Percentiles rank a stretch among this genome's conserved stretches.
These are phyloP conservation scores for Sebastes glaucus DNA, from an alignment of 2,797 vertebrate genomes.

Conservation along the genomic window DNA sequence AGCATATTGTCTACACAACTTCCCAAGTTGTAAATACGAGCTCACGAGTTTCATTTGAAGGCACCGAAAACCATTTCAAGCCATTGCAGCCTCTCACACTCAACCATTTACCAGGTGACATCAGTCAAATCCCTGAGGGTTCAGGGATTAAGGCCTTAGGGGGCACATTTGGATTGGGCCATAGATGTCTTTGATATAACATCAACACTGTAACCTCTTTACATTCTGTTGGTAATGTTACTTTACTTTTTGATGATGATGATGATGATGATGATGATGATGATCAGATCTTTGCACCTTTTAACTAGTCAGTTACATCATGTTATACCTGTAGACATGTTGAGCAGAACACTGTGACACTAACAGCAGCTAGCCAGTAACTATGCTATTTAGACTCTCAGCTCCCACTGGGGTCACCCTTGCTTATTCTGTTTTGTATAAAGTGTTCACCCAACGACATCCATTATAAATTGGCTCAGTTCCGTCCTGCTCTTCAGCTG, in stretches of 20 bases:
- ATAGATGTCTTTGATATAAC: background rate
- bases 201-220: background rate
- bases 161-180: no score
- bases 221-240: background rate
- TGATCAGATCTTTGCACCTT: background rate
- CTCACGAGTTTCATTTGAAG: no score
- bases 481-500: constrained; percentile 20
- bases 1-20: no score
- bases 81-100: no score
- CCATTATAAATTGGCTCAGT: constrained; percentile 4
- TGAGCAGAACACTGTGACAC: background rate
- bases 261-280: no score
- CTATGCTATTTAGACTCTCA: background rate
- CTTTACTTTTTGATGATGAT: no score
- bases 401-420: background rate
- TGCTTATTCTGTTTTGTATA: background rate
- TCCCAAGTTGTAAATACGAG: no score
- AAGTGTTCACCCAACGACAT: constrained; percentile 3
- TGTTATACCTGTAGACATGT: background rate
- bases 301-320: background rate
- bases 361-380: background rate
- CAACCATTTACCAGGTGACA: background rate
- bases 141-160: no score
- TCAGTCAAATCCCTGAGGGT: no score
- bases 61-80: no score